Percentiles rank a stretch among this genome's conserved stretches.
Evolutionary conservation across 2,888 invertebrate genomes (phyloP).

Genomic region (Drosophila tanythrix): DNA sequence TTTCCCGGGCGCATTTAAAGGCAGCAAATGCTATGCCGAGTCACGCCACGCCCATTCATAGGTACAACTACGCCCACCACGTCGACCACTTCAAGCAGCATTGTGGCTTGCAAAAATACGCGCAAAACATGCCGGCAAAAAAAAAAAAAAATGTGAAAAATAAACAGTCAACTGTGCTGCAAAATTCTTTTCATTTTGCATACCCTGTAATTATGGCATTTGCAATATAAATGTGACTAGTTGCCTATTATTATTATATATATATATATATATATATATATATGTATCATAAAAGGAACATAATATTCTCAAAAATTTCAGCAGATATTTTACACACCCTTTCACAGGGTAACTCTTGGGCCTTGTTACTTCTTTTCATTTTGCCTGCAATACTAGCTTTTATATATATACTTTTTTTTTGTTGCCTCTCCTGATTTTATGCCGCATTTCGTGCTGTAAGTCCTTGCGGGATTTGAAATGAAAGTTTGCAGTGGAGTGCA

Average conservation of each 20-base stretch:
- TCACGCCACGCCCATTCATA: constrained; percentile 25
- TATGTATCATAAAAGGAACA: accelerated
- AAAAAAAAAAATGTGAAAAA: constrained; percentile 17
- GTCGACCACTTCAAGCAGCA: constrained; percentile 52
- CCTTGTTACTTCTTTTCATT: not conserved
- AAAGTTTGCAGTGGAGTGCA: constrained; percentile 73
- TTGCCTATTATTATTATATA: not conserved
- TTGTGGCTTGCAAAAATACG: constrained; percentile 53
- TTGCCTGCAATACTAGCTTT: constrained; percentile 32
- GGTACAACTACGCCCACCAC: not conserved
- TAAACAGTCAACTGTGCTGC: constrained; percentile 33
- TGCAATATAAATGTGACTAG: not conserved
- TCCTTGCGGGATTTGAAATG: constrained; percentile 77
- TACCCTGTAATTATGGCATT: constrained; percentile 17
- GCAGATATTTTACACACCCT: accelerated
- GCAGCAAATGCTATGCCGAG: constrained; percentile 49
- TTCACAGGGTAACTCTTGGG: constrained; percentile 17
- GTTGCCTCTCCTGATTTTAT: constrained; percentile 59
- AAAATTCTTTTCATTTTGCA: constrained; percentile 32
- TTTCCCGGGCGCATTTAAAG: constrained; percentile 69
- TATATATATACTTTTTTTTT: constrained; percentile 11
- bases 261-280: no score
- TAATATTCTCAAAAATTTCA: no score
- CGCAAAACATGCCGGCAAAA: constrained; percentile 27
- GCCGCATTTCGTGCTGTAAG: constrained; percentile 69